Percentiles rank a stretch among this genome's conserved stretches.
Conservation (phyloP, 2,113 vertebrate genomes). For the Tyrannus savana region DNA sequence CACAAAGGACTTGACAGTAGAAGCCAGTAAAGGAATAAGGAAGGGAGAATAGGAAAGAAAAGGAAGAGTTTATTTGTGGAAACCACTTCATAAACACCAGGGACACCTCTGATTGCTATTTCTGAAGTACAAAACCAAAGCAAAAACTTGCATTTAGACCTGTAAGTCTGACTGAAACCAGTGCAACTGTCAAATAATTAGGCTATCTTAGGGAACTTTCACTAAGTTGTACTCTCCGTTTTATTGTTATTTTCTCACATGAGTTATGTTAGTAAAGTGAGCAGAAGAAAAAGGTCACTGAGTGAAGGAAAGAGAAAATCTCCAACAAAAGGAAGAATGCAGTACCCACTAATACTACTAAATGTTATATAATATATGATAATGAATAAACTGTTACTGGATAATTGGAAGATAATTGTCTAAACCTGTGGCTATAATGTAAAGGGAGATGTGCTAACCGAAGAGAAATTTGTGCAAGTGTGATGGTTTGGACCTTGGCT, state of each 20-base stretch:
- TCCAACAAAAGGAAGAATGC: neutral
- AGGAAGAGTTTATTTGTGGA: neutral
- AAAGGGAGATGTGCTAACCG: neutral
- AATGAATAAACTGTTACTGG: neutral
- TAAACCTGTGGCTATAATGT: neutral
- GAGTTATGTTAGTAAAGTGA: neutral
- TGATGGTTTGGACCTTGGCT: too few species aligned
- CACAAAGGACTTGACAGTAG: neutral
- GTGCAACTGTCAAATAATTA: neutral
- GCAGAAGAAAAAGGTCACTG: neutral
- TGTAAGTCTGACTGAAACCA: neutral
- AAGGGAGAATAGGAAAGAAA: neutral
- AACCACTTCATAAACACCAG: neutral
- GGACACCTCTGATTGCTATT: neutral
- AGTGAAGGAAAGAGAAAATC: neutral
- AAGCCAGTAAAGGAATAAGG: neutral
- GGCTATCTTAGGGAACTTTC: neutral
- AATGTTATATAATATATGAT: neutral
- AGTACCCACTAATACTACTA: neutral
- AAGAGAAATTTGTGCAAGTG: constrained; percentile 3
- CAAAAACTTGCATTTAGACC: neutral
- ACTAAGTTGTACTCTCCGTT: neutral
- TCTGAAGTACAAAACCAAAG: neutral
- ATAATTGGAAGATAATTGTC: neutral
- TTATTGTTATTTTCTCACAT: neutral